A percentile compares a stretch with the other conserved stretches of the same genome.
phyloP scores from a whole-genome alignment of 2,797 vertebrate genomes.

The Sebastes kiyomatsui region DNA sequence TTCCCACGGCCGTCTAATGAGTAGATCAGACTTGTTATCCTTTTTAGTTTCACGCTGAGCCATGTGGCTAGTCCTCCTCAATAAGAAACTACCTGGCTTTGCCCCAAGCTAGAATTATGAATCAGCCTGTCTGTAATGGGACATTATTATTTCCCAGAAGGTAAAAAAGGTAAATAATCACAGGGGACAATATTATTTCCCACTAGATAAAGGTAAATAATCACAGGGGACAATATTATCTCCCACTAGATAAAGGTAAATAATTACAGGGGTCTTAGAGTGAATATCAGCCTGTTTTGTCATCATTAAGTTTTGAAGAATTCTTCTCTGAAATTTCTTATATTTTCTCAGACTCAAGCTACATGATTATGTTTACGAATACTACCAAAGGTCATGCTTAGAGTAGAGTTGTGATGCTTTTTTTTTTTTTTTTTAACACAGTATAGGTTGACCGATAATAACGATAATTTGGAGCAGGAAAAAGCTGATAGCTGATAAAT shows the following conservation, averaged over 20 bases:
- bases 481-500: too few species aligned
- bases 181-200: neutral
- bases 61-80: conserved; percentile 33
- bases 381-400: neutral
- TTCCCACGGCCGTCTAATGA: conserved; percentile 49
- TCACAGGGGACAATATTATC: neutral
- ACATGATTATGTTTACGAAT: neutral
- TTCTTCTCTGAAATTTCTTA: neutral
- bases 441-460: too few species aligned
- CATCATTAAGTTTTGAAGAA: neutral
- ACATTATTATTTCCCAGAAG: conserved; percentile 9
- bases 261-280: conserved; percentile 11
- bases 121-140: conserved; percentile 40
- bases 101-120: conserved; percentile 37
- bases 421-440: neutral
- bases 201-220: neutral
- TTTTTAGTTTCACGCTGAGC: conserved; percentile 63
- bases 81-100: conserved; percentile 24
- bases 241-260: conserved; percentile 20
- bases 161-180: neutral
- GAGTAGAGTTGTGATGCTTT: neutral
- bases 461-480: too few species aligned
- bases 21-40: conserved; percentile 61
- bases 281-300: neutral
- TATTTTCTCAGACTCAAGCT: neutral